phyloP scores from a whole-genome alignment of 2,113 vertebrate species.

The Cichladusa arquata region DNA sequence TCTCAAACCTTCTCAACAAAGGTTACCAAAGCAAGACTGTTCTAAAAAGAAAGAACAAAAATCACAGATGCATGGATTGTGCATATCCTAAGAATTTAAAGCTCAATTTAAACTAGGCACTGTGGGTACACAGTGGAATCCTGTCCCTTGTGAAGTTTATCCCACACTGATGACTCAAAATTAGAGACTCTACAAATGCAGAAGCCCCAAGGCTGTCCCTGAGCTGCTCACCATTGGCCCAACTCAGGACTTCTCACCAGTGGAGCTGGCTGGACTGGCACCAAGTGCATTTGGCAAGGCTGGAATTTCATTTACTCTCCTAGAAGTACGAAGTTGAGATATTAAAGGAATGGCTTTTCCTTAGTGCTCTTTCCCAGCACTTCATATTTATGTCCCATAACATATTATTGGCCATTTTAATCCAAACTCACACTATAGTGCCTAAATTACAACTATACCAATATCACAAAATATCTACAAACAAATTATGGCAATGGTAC shows the following conservation, averaged over 20 bases:
- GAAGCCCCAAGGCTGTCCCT: background rate
- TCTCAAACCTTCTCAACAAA: background rate
- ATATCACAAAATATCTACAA: background rate
- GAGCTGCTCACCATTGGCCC: background rate
- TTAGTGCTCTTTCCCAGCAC: background rate
- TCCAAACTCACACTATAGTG: background rate
- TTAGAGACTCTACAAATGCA: background rate
- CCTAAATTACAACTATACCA: background rate
- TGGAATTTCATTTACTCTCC: background rate
- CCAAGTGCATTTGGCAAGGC: background rate
- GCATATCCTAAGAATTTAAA: background rate
- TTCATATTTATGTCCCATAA: background rate
- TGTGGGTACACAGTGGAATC: background rate
- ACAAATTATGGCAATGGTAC: background rate
- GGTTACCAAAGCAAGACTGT: background rate
- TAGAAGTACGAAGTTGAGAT: background rate
- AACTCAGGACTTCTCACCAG: background rate
- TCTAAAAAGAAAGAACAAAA: background rate
- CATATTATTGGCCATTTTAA: background rate
- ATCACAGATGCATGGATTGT: fast-evolving
- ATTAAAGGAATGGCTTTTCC: background rate
- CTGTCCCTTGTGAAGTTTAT: background rate
- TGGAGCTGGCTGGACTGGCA: background rate
- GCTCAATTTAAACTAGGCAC: background rate
- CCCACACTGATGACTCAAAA: background rate